A percentile compares a stretch with the other conserved stretches of the same genome.
Conservation (phyloP, 2,113 vertebrate genomes). For the Zosterops lateralis region DNA sequence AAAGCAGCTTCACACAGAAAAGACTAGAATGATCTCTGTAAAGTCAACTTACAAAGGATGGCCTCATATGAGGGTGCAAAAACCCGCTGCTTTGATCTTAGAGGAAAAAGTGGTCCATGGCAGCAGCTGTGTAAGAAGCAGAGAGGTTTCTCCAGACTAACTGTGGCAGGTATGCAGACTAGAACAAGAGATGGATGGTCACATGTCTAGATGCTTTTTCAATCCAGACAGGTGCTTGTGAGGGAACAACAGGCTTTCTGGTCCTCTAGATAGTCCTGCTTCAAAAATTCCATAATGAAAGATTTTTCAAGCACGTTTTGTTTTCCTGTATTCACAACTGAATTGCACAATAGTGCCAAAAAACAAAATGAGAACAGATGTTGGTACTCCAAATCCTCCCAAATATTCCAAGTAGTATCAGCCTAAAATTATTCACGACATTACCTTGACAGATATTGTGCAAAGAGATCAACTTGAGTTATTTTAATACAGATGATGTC, state of each 20-base stretch:
- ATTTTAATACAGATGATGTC: background rate
- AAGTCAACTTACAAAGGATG: background rate
- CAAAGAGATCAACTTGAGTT: background rate
- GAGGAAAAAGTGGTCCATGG: background rate
- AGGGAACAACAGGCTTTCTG: background rate
- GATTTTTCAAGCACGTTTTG: background rate
- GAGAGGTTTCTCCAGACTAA: background rate
- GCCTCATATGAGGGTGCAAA: background rate
- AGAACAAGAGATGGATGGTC: background rate
- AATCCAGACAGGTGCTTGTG: background rate
- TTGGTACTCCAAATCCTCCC: background rate
- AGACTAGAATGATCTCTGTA: background rate
- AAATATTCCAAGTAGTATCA: background rate
- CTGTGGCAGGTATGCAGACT: background rate
- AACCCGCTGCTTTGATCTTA: background rate
- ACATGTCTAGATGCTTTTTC: background rate
- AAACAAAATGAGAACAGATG: background rate
- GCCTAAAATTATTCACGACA: background rate
- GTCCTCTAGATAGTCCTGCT: background rate
- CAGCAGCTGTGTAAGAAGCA: background rate
- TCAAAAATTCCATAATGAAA: background rate
- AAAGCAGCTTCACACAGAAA: background rate
- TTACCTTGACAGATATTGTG: background rate
- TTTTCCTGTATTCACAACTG: accelerated
- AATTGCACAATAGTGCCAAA: background rate